Base-by-base conservation (phyloP, 2,888 invertebrate species). In the Thymelicus sylvestris region DNA sequence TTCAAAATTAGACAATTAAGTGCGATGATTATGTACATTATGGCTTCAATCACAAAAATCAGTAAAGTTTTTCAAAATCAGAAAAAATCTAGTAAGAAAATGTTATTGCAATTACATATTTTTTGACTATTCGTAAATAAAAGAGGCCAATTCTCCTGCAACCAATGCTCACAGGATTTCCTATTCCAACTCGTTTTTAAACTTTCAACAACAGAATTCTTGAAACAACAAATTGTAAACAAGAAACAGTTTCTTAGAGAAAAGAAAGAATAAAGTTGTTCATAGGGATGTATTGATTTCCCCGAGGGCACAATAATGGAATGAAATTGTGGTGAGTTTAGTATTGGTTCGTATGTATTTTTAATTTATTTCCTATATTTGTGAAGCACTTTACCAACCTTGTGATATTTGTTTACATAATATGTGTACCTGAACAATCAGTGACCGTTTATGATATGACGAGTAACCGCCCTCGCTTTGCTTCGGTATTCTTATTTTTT, bases 341-440 rank as follows among this genome's bases (percentile, higher is more conserved):
- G 78, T 76, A 77, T 78, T 74, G 73, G 31, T 67, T 47, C 57
- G 59, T 57, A 55, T 72, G 74, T 74, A 66, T 74, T 84, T 81
- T 79, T 85, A 71, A 84, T 84, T 86, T 84, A 79, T 79, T 79
- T 75, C 71, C 69, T 72, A 60, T 8, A 12, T 55, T 55, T 31
- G 15, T 48, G 12, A 48, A 2, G 12, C 12, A 12, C n/a, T 13
- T 12, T 48, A 13, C 48, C 48, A 13, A 4, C 6, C 31, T 31
- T 31, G 31, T 31, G 31, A 31, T 31, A 31, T 31, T 31, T 31
- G 31, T 31, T 31, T 31, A 31, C 31, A 31, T 31, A 5, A 31
- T 31, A 31, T 31, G 1, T 31, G 31, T 31, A 13, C 48, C 13
- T 48, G 13, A 48, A 48, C 13, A 48, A 48, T 13, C 19, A 1